Conservation (phyloP, 1,140 invertebrate species). For the Andricus grossulariae region DNA sequence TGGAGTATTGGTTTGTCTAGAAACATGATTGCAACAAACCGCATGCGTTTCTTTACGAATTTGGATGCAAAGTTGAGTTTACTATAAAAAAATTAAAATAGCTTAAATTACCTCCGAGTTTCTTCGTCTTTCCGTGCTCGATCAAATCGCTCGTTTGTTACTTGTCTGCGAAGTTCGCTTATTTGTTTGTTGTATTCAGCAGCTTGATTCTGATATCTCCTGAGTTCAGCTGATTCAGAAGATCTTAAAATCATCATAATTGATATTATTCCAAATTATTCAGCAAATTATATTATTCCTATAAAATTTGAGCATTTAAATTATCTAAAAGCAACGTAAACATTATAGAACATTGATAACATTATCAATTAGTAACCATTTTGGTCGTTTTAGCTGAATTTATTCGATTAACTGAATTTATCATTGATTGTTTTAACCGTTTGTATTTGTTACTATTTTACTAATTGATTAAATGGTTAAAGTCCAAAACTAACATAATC, state of each 20-base stretch:
- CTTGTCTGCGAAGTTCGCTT: conserved; percentile 75
- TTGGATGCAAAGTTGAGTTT: neutral
- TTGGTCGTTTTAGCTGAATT: too few species aligned
- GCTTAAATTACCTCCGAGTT: conserved; percentile 60
- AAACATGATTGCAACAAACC: neutral
- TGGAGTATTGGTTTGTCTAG: neutral
- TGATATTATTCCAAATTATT: too few species aligned
- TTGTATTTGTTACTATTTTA: too few species aligned
- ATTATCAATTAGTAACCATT: too few species aligned
- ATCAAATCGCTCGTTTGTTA: conserved; percentile 77
- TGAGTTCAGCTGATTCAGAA: conserved; percentile 73
- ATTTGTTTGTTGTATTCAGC: conserved; percentile 77
- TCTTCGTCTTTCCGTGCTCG: conserved; percentile 67
- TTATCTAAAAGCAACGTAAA: too few species aligned
- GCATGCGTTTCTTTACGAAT: neutral
- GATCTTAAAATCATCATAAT: conserved; percentile 64
- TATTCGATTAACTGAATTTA: too few species aligned
- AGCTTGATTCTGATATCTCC: conserved; percentile 77
- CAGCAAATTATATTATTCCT: too few species aligned
- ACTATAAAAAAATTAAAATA: neutral
- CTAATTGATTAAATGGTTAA: too few species aligned
- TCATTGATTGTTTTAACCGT: too few species aligned
- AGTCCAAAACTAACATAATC: too few species aligned
- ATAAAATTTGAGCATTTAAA: too few species aligned
- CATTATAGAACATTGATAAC: too few species aligned